Evolutionary conservation across 2,113 vertebrate genomes (phyloP), one percentile per base, ranked within the genome.

Genomic region (Phylloscopus trochilus): DNA sequence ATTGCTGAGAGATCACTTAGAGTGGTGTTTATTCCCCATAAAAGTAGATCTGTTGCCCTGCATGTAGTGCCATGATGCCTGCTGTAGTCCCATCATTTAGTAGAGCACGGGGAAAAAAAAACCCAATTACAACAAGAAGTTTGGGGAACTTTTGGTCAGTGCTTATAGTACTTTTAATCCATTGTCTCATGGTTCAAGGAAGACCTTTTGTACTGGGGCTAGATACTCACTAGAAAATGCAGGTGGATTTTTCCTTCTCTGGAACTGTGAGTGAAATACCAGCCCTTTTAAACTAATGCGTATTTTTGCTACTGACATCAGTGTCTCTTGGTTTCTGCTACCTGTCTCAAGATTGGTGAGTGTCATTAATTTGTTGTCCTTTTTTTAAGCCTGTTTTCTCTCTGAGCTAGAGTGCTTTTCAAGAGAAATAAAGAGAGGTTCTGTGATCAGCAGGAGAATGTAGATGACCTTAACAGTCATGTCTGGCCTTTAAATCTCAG

Each of bases 81-180:
- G 0, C 14, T 56, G 21, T 41, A 66, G 30, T 78, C 26, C 46
- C 23, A 28, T 27, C 17, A 23, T 84, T 55, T 82, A 46, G 27
- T 5, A 51, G 47, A 17, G 33, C 15, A 8, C 4, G 1, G 9
- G 7, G n/a, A 2, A 0, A 0, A 20, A 41, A 67, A 56, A 15
- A 0, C 0, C 39, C 46, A 56, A 18, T 55, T 33, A 1, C 13
- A 37, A 35, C 5, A 56, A 16, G 1, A 43, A 6, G 9, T 43
- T 74, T 68, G 15, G 35, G 23, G 30, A 62, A 14, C 39, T 68
- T 78, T 9, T 46, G 37, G 44, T 18, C 27, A 14, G 20, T 47
- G 3, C 31, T 39, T 79, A 12, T 5, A 35, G 27, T 67, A 67
- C 27, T 83, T 72, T 15, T 31, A 59, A 78, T 28, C 23, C 5